Conservation (phyloP, 2,888 invertebrate genomes). For the Aethes cnicana region DNA sequence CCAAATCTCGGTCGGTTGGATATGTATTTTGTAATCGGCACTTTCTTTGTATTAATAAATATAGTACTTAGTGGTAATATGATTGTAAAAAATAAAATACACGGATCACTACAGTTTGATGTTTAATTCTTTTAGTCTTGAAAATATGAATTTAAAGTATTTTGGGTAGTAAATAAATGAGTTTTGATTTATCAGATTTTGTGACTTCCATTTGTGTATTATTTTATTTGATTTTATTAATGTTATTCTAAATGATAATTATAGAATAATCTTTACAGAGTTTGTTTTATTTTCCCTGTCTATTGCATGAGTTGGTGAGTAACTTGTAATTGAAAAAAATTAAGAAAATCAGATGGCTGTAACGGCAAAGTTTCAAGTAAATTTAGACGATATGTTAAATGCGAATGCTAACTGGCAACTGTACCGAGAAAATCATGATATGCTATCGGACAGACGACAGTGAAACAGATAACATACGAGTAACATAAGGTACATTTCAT, state of each 20-base stretch:
- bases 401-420: no score
- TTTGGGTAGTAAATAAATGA: neutral
- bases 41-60: conserved; percentile 17
- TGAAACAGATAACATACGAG: no score
- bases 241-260: conserved; percentile 30
- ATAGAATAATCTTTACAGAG: conserved; percentile 14
- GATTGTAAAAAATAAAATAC: conserved; percentile 17
- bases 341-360: no score
- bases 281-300: conserved; percentile 5
- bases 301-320: no score
- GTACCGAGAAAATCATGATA: no score
- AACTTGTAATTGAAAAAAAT: no score
- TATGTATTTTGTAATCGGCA: conserved; percentile 12
- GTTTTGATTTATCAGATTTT: conserved; percentile 11
- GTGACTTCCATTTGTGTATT: conserved; percentile 12
- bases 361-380: no score
- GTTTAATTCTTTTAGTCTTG: conserved; percentile 8
- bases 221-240: conserved; percentile 30
- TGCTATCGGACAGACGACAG: no score
- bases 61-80: conserved; percentile 15
- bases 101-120: conserved; percentile 21
- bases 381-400: no score
- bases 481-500: no score
- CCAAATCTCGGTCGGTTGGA: conserved; percentile 12
- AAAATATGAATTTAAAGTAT: conserved; percentile 1